phyloP scores from a whole-genome alignment of 2,113 vertebrate species.

The Brachionichthys hirsutus region DNA sequence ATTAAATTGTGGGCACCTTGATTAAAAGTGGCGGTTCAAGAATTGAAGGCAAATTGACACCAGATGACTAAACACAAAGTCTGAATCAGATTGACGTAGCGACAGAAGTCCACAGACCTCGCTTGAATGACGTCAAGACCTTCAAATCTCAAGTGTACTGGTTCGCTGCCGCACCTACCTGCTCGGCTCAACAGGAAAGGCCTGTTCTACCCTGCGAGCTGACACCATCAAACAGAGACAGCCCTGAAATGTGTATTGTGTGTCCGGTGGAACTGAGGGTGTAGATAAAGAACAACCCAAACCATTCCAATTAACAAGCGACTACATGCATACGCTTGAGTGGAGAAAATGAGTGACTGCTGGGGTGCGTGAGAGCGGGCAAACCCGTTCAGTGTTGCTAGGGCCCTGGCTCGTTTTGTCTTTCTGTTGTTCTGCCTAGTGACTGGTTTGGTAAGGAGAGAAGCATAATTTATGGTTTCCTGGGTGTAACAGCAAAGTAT shows the following conservation, averaged over 20 bases:
- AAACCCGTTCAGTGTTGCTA: constrained; percentile 63
- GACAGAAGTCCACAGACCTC: constrained; percentile 40
- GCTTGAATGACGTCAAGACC: constrained; percentile 63
- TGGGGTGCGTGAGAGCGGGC: constrained; percentile 2
- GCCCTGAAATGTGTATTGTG: constrained; percentile 17
- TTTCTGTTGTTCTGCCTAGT: constrained; percentile 66
- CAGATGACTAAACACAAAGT: not conserved
- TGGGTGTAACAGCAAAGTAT: constrained; percentile 43
- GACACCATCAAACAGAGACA: constrained; percentile 26
- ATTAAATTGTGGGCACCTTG: not conserved
- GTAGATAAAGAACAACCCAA: constrained; percentile 7
- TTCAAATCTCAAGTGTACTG: constrained; percentile 54
- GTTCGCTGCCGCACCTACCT: constrained; percentile 64
- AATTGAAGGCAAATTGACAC: not conserved
- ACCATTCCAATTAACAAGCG: constrained; percentile 2
- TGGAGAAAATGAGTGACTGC: constrained; percentile 1
- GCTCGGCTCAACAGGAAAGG: constrained; percentile 70
- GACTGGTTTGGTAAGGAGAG: constrained; percentile 53
- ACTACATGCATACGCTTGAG: not conserved
- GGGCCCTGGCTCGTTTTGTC: constrained; percentile 56
- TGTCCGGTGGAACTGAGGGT: not conserved
- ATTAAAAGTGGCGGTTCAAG: not conserved
- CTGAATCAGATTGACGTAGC: not conserved
- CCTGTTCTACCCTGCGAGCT: constrained; percentile 61
- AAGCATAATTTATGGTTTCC: constrained; percentile 65